Base-by-base conservation (phyloP, 37 sponge, comb jelly and placozoan species). In the Ephydatia muelleri region DNA sequence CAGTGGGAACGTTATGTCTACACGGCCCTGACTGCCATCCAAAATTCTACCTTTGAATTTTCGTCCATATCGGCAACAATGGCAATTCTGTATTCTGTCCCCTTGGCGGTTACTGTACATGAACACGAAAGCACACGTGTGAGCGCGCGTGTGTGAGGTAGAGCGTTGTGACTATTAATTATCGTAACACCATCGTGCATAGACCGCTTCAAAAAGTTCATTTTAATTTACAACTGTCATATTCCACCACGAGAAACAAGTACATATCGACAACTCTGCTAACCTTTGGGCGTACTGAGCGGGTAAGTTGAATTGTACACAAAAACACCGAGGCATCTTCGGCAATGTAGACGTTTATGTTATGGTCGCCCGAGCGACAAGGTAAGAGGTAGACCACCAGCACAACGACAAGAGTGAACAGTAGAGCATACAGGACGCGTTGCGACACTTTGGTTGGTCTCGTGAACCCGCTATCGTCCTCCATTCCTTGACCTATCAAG, bases 11-110 rank as follows among this genome's bases (percentile, higher is more conserved):
- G 79, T 37, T 14, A 13, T 13, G 22, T 67, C 19, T 34, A 47
- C n/a, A n/a, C n/a, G n/a, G n/a, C n/a, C n/a, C n/a, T n/a, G n/a
- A n/a, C n/a, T n/a, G n/a, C n/a, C n/a, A n/a, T n/a, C n/a, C n/a
- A n/a, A n/a, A n/a, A n/a, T n/a, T n/a, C n/a, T 43, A 91, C 81
- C 57, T 87, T 90, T 1, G 94, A 93, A 30, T 90, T 72, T 29
- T 84, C 76, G 70, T 96, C 97, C 23, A 65, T 85, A 75, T 96
- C 97, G 25, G 92, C 92, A 6, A 96, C 90, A 23, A 89, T 32
- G 40, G 68, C 94, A 30, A 96, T 90, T 28, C 73, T 70, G 74
- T 77, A 93, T 27, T 74, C 30, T 30, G 38, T 70, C 1, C 47
- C 83, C 34, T 75, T 81, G 69, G 28, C 75, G 3, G 39, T 49